Percentiles rank a stretch among this genome's conserved stretches.
phyloP scores from a whole-genome alignment of 2,113 vertebrate species.

The Saimiri boliviensis region DNA sequence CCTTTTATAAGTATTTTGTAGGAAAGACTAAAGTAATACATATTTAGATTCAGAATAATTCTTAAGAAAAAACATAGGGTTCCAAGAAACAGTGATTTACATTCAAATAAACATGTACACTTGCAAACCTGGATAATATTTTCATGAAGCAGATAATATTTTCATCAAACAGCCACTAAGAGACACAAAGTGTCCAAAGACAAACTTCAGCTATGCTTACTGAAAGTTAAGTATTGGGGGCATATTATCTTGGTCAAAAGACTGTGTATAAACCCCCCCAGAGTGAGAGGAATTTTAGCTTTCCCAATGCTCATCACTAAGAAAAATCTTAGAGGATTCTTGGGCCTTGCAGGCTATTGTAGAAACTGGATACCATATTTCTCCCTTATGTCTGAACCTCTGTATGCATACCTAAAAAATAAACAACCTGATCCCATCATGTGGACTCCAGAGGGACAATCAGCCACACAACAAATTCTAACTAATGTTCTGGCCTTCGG shows the following conservation, averaged over 20 bases:
- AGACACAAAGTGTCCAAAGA: neutral
- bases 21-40: conserved; percentile 27
- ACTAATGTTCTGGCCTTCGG: no score
- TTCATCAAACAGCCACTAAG: neutral
- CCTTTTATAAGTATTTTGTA: conserved; percentile 4
- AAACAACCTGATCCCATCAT: no score
- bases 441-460: no score
- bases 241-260: neutral
- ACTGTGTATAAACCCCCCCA: neutral
- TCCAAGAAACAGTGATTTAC: conserved; percentile 51
- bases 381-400: no score
- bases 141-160: neutral
- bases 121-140: conserved; percentile 34
- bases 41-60: neutral
- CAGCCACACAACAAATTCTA: no score
- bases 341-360: no score
- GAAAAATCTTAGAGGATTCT: no score
- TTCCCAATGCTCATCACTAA: no score
- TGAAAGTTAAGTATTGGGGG: neutral
- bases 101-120: conserved; percentile 41
- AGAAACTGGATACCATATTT: no score
- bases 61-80: conserved; percentile 39
- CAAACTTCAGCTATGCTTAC: neutral
- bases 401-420: no score
- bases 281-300: neutral